Percentiles rank a stretch among this genome's conserved stretches.
These are phyloP conservation scores for Neodiprion lecontei DNA, from an alignment of 1,140 invertebrate species.

Conservation along the genomic window DNA sequence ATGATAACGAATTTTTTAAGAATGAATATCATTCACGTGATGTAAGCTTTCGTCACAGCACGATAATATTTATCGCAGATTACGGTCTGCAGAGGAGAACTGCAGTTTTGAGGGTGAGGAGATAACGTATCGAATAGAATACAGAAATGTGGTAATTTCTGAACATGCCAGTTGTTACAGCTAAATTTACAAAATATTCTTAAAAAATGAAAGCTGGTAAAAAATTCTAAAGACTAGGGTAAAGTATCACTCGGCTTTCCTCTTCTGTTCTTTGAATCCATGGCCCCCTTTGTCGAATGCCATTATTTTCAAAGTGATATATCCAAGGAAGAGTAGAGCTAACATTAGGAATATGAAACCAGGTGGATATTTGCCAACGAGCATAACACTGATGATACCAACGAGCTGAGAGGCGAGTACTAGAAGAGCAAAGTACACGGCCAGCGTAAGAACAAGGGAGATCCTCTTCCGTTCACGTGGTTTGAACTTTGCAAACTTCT, in stretches of 20 bases:
- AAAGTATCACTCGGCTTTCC: conserved; percentile 5
- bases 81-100: too few species aligned
- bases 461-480: conserved; percentile 29
- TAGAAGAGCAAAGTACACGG: conserved; percentile 50
- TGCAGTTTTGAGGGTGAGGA: too few species aligned
- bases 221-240: not conserved
- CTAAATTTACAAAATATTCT: not conserved
- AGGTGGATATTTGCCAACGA: conserved; percentile 50
- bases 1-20: too few species aligned
- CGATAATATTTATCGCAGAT: too few species aligned
- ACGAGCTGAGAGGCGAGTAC: conserved; percentile 44
- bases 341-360: conserved; percentile 54
- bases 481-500: conserved; percentile 30
- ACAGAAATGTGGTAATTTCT: too few species aligned
- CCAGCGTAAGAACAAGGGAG: conserved; percentile 35
- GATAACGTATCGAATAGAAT: too few species aligned
- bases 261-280: conserved; percentile 6
- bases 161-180: too few species aligned
- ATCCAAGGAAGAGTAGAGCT: conserved; percentile 47
- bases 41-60: too few species aligned
- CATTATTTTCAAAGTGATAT: conserved; percentile 49
- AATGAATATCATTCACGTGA: too few species aligned
- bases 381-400: conserved; percentile 41
- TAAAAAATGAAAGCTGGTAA: not conserved
- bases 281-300: conserved; percentile 33